Evolutionary conservation across 2,888 invertebrate genomes (phyloP).

Genomic region (Thymelicus lineola): DNA sequence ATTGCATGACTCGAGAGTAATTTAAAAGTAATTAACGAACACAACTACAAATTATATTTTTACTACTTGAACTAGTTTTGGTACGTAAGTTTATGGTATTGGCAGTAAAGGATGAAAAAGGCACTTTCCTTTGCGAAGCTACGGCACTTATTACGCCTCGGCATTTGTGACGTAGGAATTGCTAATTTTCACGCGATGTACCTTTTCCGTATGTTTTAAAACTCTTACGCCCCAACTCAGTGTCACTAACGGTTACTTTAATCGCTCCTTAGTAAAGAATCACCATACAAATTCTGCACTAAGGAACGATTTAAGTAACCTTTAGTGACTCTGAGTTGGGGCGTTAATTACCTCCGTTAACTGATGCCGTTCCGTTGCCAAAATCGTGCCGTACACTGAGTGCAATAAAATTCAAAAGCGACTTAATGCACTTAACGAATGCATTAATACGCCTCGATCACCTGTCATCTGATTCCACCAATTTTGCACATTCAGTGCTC

Average conservation of each 20-base stretch:
- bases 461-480: too few species aligned
- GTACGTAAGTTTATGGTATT: conserved; percentile 3
- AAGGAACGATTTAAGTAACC: too few species aligned
- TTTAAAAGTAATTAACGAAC: conserved; percentile 29
- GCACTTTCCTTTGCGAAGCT: conserved; percentile 3
- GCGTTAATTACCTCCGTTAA: not conserved
- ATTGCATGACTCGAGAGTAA: conserved; percentile 34
- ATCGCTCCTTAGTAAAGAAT: too few species aligned
- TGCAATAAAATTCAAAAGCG: not conserved
- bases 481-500: too few species aligned
- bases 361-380: not conserved
- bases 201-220: not conserved
- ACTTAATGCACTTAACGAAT: too few species aligned
- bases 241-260: too few species aligned
- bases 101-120: not conserved
- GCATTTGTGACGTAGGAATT: not conserved
- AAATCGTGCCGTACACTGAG: not conserved
- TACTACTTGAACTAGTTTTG: conserved; percentile 7
- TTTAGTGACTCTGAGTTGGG: too few species aligned
- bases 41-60: conserved; percentile 16
- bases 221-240: too few species aligned
- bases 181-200: not conserved
- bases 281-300: too few species aligned
- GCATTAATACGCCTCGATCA: too few species aligned
- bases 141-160: not conserved